Conservation (phyloP, 2,797 vertebrate genomes). For the Sarcophilus harrisii region DNA sequence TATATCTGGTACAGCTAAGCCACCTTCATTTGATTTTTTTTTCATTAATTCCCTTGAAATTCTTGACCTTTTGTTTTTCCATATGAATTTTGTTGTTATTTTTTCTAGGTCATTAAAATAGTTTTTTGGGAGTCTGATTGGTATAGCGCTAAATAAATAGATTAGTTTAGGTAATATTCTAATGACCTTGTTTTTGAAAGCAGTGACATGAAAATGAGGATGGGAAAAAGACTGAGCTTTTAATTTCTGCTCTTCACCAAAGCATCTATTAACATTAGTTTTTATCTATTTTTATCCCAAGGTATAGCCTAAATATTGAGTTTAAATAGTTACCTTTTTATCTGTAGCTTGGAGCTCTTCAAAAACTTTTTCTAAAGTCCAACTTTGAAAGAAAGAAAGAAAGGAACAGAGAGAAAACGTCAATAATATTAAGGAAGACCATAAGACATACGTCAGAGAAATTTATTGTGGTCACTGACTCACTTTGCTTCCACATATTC, state of each 20-base stretch:
- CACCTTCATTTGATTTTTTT: too few relatives aligned
- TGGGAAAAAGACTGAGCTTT: not conserved
- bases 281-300: conserved; percentile 10
- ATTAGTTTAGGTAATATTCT: too few relatives aligned
- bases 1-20: too few relatives aligned
- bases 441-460: conserved; percentile 6
- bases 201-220: not conserved
- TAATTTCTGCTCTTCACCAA: conserved; percentile 15
- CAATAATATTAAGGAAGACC: conserved; percentile 52
- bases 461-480: conserved; percentile 59
- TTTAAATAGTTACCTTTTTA: conserved; percentile 88
- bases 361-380: conserved; percentile 97
- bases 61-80: too few relatives aligned
- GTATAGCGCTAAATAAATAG: too few relatives aligned
- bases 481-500: conserved; percentile 96
- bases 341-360: conserved; percentile 97
- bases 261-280: not conserved
- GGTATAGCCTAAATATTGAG: not conserved
- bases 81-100: too few relatives aligned
- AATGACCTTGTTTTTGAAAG: conserved; percentile 4
- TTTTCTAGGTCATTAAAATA: too few relatives aligned
- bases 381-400: conserved; percentile 86
- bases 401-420: conserved; percentile 1
- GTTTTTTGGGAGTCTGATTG: too few relatives aligned
- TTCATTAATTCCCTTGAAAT: too few relatives aligned